phyloP scores from a whole-genome alignment of 2,113 vertebrate genomes.

The Lichenostomus cassidix region DNA sequence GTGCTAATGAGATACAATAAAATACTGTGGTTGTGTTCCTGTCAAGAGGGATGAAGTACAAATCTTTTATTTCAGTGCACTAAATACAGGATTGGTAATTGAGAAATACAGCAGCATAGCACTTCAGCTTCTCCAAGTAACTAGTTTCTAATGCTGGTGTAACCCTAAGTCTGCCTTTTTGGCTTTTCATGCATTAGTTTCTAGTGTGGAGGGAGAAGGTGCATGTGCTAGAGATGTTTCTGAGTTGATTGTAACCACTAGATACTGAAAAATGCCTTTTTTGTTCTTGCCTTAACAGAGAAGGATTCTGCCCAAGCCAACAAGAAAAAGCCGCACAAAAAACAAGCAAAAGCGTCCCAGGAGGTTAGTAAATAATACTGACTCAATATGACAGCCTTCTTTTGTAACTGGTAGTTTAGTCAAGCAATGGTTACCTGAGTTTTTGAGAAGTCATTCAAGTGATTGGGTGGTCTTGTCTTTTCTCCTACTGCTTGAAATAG shows the following conservation, averaged over 20 bases:
- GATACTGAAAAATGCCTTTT: neutral
- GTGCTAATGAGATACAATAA: neutral
- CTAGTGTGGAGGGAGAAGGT: rapidly evolving
- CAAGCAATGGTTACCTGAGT: neutral
- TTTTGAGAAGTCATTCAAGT: neutral
- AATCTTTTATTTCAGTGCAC: neutral
- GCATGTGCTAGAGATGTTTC: neutral
- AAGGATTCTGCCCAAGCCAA: slow-evolving; percentile 97
- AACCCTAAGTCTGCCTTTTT: neutral
- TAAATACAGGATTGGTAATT: neutral
- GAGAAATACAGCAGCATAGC: neutral
- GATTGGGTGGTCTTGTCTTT: neutral
- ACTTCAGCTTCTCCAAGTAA: neutral
- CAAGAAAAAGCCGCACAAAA: slow-evolving; percentile 96
- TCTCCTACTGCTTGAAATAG: neutral
- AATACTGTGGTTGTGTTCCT: neutral
- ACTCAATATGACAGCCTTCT: neutral
- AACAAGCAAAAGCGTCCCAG: slow-evolving; percentile 97
- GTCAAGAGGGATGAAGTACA: neutral
- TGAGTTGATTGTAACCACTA: neutral
- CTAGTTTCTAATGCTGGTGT: neutral
- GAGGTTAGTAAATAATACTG: slow-evolving; percentile 76
- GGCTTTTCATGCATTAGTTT: neutral
- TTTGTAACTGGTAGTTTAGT: neutral
- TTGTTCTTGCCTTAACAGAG: slow-evolving; percentile 73